A percentile compares a stretch with the other conserved stretches of the same genome.
phyloP scores from a whole-genome alignment of 2,888 invertebrate genomes.

The Caenorhabditis sp. region DNA sequence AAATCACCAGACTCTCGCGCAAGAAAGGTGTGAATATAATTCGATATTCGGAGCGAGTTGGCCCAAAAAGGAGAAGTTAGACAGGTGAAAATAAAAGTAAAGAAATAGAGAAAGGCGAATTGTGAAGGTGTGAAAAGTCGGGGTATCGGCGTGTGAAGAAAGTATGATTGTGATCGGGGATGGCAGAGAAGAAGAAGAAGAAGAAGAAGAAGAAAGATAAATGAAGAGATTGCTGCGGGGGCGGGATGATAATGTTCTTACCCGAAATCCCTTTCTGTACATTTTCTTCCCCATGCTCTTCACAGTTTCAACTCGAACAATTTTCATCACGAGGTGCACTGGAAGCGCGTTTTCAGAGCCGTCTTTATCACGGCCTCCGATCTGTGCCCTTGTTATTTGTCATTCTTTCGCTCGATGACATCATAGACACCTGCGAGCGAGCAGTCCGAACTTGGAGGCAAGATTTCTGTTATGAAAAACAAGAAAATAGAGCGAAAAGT shows the following conservation, averaged over 20 bases:
- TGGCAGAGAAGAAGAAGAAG: background rate
- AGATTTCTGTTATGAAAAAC: no score
- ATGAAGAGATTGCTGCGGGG: background rate
- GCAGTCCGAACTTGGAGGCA: no score
- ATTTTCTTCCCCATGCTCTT: no score
- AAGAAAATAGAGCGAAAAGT: no score
- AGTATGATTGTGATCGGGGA: slow-evolving; percentile 29
- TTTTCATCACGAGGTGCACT: no score
- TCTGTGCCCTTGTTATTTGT: no score
- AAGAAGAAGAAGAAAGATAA: background rate
- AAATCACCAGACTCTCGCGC: slow-evolving; percentile 1
- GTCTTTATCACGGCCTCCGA: no score
- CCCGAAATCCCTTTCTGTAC: no score
- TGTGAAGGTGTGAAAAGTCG: slow-evolving; percentile 45
- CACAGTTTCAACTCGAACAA: no score
- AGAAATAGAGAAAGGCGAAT: slow-evolving; percentile 9
- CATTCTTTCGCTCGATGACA: no score
- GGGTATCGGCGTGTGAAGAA: slow-evolving; percentile 31
- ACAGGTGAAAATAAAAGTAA: slow-evolving; percentile 1
- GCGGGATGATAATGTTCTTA: background rate
- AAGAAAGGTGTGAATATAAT: background rate
- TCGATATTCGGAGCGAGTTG: background rate
- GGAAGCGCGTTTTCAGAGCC: no score
- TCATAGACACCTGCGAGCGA: no score
- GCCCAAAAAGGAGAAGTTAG: slow-evolving; percentile 12